Percentiles rank a stretch among this genome's conserved stretches.
phyloP scores from a whole-genome alignment of 1,140 invertebrate genomes.

The Euschistus heros region DNA sequence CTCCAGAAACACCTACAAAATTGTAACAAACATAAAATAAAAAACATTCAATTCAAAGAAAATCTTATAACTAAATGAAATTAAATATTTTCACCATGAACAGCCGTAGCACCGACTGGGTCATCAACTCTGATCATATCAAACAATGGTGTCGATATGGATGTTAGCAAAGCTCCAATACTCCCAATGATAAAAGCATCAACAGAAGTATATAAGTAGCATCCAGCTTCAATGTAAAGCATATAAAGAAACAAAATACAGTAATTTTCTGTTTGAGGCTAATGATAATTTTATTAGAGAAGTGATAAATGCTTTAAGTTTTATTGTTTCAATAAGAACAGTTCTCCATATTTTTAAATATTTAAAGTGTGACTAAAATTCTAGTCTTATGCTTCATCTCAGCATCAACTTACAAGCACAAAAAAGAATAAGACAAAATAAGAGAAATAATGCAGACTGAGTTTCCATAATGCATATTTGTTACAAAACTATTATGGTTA shows the following conservation, averaged over 20 bases:
- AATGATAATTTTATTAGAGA: neutral
- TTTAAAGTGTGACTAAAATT: too few species aligned
- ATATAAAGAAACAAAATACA: neutral
- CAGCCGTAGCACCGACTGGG: conserved; percentile 79
- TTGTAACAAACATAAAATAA: too few species aligned
- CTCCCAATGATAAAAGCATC: conserved; percentile 74
- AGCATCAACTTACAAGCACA: too few species aligned
- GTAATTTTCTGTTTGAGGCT: neutral
- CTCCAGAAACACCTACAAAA: conserved; percentile 41
- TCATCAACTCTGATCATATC: conserved; percentile 73
- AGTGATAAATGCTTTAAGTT: neutral
- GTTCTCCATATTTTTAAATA: too few species aligned
- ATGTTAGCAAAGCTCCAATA: conserved; percentile 63
- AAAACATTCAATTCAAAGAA: too few species aligned
- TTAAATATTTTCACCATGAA: conserved; percentile 50
- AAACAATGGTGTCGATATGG: conserved; percentile 56
- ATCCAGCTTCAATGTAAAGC: conserved; percentile 52
- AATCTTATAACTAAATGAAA: too few species aligned
- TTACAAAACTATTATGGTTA: neutral
- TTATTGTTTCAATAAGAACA: too few species aligned
- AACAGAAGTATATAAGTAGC: conserved; percentile 76
- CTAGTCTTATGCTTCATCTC: too few species aligned
- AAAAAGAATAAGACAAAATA: too few species aligned
- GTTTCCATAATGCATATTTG: too few species aligned
- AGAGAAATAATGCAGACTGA: too few species aligned